phyloP scores from a whole-genome alignment of 2,888 invertebrate species.

The Hofmannophila pseudospretella region DNA sequence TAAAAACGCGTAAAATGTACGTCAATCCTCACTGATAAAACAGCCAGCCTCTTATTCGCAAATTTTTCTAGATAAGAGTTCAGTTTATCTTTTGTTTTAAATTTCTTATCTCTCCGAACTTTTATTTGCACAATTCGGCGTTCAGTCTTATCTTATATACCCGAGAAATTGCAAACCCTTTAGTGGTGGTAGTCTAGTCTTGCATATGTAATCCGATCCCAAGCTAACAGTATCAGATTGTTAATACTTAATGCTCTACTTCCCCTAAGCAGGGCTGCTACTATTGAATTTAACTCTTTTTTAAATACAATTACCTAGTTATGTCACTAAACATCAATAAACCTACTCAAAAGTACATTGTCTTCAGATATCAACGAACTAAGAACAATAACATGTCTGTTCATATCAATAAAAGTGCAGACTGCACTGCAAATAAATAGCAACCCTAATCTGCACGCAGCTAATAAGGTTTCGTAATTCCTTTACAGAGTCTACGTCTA shows the following conservation, averaged over 20 bases:
- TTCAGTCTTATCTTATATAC: slow-evolving; percentile 11
- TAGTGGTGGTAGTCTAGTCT: slow-evolving; percentile 25
- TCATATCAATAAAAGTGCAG: not conserved
- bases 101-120: not conserved
- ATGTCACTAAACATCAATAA: not conserved
- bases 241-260: slow-evolving; percentile 9
- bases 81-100: slow-evolving; percentile 24
- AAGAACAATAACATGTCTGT: not conserved
- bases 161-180: slow-evolving; percentile 23
- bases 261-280: slow-evolving; percentile 1
- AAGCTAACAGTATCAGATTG: slow-evolving; percentile 9
- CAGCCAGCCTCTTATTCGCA: slow-evolving; percentile 22
- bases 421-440: slow-evolving; percentile 10
- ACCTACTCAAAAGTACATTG: not conserved
- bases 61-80: slow-evolving; percentile 26
- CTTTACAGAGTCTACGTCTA: slow-evolving; percentile 42
- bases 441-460: slow-evolving; percentile 30
- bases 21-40: slow-evolving; percentile 41
- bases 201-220: slow-evolving; percentile 35
- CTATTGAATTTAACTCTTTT: slow-evolving; percentile 4
- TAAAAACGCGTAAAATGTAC: slow-evolving; percentile 33
- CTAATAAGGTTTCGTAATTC: slow-evolving; percentile 57
- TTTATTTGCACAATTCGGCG: not conserved
- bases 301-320: not conserved
- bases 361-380: not conserved